Percentiles rank a stretch among this genome's conserved stretches.
Conservation (phyloP, 1,140 invertebrate genomes). For the Nasonia giraulti region DNA sequence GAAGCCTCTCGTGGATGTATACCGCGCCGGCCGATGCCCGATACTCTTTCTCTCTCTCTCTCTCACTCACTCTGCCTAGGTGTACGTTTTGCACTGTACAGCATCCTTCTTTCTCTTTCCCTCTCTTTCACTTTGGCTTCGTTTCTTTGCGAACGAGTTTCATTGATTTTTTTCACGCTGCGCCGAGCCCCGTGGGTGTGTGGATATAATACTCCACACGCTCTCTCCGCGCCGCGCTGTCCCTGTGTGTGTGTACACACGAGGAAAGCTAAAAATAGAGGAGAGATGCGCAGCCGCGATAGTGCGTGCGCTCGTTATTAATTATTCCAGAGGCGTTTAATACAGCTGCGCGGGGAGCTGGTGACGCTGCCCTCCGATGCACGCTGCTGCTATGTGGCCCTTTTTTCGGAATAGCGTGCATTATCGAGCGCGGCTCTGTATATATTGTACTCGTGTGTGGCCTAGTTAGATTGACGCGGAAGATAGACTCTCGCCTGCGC, state of each 20-base stretch:
- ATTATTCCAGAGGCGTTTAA: slow-evolving; percentile 31
- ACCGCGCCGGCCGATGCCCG: slow-evolving; percentile 5
- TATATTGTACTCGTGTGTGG: slow-evolving; percentile 3
- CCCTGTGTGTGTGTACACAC: background rate
- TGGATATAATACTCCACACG: background rate
- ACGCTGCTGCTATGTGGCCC: too few species aligned
- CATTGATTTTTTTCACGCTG: slow-evolving; percentile 37
- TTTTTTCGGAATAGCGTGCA: background rate
- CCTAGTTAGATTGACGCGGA: background rate
- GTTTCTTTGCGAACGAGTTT: slow-evolving; percentile 36
- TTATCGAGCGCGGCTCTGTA: background rate
- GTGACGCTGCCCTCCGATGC: background rate
- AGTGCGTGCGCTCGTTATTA: slow-evolving; percentile 10
- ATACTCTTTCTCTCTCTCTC: slow-evolving; percentile 24
- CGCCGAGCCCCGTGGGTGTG: background rate
- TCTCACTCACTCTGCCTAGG: background rate
- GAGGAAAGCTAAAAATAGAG: slow-evolving; percentile 34
- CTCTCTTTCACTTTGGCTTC: slow-evolving; percentile 4
- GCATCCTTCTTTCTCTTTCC: background rate
- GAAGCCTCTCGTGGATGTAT: slow-evolving; percentile 7
- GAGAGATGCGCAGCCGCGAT: background rate
- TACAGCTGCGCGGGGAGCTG: background rate
- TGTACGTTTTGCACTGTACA: background rate
- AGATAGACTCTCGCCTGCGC: background rate
- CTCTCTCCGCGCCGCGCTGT: background rate